A percentile compares a stretch with the other conserved stretches of the same genome.
Evolutionary conservation across 2,113 vertebrate species (phyloP).

Genomic region (Scortum barcoo): DNA sequence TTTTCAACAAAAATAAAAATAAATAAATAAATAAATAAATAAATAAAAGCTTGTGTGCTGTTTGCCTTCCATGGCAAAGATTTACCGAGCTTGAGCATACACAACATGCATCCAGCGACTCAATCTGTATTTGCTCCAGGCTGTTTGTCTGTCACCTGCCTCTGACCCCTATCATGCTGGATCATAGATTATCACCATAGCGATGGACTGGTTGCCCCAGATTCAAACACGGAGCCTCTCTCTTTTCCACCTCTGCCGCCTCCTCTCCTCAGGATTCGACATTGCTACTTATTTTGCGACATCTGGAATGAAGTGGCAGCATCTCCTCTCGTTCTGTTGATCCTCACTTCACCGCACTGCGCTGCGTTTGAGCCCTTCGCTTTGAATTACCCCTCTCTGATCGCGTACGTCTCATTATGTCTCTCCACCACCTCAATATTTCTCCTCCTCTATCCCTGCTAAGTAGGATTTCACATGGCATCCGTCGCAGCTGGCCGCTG

Average conservation of each 20-base stretch:
- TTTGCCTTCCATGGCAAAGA: conserved; percentile 29
- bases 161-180: conserved; percentile 56
- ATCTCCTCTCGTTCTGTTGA: background rate
- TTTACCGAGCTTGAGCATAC: conserved; percentile 33
- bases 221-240: conserved; percentile 19
- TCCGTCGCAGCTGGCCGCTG: conserved; percentile 48
- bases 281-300: background rate
- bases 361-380: background rate
- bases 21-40: background rate
- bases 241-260: background rate
- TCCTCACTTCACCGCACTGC: background rate
- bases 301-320: background rate
- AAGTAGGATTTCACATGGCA: conserved; percentile 56
- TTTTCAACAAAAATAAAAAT: background rate
- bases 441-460: conserved; percentile 42
- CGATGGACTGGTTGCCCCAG: conserved; percentile 14
- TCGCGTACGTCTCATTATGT: background rate
- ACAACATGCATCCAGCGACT: conserved; percentile 27
- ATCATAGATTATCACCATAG: conserved; percentile 57
- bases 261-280: background rate
- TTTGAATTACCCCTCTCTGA: background rate
- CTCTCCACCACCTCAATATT: background rate
- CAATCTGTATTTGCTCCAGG: conserved; percentile 47
- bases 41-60: background rate
- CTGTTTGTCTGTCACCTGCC: conserved; percentile 62